These are phyloP conservation scores for Drosophila arizonae DNA, from an alignment of 1,140 invertebrate genomes.

Conservation along the genomic window DNA sequence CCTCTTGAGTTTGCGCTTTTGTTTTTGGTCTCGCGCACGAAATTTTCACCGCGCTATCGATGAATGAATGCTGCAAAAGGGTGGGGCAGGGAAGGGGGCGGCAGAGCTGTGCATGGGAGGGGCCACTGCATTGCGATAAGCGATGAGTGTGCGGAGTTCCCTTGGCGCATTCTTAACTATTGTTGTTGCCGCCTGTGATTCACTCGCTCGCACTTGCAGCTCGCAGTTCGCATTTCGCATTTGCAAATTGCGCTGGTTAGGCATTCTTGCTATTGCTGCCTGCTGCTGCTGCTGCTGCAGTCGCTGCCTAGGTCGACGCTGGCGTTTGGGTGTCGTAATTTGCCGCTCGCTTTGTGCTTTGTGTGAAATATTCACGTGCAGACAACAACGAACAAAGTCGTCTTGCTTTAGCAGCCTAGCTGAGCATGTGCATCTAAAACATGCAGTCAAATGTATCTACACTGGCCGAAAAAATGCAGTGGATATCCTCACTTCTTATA, in stretches of 20 bases:
- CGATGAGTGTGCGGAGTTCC: conserved; percentile 64
- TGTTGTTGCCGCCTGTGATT: conserved; percentile 52
- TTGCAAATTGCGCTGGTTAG: conserved; percentile 74
- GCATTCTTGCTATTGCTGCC: conserved; percentile 47
- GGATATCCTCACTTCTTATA: no score
- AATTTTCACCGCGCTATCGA: conserved; percentile 63
- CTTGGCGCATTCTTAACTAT: conserved; percentile 47
- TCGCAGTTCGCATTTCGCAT: conserved; percentile 30
- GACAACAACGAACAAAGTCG: conserved; percentile 26
- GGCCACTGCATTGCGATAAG: conserved; percentile 47
- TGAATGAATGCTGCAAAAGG: conserved; percentile 56
- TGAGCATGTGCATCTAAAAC: neutral
- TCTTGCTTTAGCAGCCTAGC: conserved; percentile 18
- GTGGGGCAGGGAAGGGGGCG: neutral
- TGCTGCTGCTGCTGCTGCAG: neutral
- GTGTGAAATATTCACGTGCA: conserved; percentile 69
- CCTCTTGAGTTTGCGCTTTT: conserved; percentile 43
- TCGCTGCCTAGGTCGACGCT: neutral
- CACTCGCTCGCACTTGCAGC: conserved; percentile 11
- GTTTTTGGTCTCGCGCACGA: conserved; percentile 61
- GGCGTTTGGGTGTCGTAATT: conserved; percentile 41
- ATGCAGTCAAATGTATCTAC: conserved; percentile 11
- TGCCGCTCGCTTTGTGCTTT: conserved; percentile 37
- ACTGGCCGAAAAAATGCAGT: neutral
- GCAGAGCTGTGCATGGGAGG: neutral